Evolutionary conservation across 2,888 invertebrate species (phyloP).

Genomic region (Drosophila cracens): DNA sequence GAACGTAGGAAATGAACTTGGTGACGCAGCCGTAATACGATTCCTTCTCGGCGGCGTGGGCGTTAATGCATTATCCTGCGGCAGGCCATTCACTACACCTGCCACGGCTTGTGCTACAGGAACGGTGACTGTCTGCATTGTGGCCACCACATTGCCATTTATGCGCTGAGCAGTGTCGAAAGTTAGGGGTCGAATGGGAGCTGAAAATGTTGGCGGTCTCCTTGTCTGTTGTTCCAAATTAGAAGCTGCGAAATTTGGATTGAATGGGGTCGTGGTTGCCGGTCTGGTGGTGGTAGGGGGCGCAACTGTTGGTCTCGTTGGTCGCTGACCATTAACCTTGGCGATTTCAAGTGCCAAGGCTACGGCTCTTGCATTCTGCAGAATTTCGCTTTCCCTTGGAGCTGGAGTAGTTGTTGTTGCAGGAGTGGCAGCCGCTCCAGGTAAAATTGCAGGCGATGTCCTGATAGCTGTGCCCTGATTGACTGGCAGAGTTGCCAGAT

Average conservation of each 20-base stretch:
- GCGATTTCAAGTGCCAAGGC: constrained; percentile 4
- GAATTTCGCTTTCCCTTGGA: constrained; percentile 6
- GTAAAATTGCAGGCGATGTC: background rate
- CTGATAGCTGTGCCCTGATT: constrained; percentile 3
- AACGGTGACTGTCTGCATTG: background rate
- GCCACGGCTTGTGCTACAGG: constrained; percentile 9
- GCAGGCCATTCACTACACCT: background rate
- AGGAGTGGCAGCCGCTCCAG: background rate
- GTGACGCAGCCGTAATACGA: constrained; percentile 10
- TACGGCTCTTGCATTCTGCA: constrained; percentile 8
- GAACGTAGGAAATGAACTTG: background rate
- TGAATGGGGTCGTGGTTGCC: background rate
- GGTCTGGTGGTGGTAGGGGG: background rate
- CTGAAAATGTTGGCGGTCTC: background rate
- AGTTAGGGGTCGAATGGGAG: background rate
- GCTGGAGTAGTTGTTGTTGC: background rate
- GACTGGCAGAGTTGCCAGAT: background rate
- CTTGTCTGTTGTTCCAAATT: background rate
- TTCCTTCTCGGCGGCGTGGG: background rate
- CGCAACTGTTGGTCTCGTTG: background rate
- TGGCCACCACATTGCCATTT: background rate
- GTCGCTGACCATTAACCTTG: constrained; percentile 9
- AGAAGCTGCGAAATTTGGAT: background rate
- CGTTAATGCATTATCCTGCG: background rate
- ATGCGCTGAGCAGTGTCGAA: background rate